Base-by-base conservation (phyloP, 2,888 invertebrate species). In the Zhuqinia jingwanae region DNA sequence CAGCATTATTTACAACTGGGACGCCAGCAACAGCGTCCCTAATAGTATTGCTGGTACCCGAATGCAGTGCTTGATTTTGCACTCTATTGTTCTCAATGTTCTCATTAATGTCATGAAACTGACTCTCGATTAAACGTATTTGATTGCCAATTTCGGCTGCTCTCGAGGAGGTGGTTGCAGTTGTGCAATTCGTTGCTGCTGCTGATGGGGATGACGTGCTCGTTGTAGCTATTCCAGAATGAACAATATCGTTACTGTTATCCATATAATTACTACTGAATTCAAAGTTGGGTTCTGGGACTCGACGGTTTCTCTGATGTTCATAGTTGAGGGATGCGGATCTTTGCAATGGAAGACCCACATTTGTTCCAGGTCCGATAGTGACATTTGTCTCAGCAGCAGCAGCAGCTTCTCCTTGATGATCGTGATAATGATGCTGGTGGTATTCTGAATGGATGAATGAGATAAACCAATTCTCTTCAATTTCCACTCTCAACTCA, bases 381-480 rank as follows among this genome's bases (percentile, higher is more conserved):
- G 45, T 22, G 22, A 17, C 22, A n/a, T n/a, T n/a, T n/a, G n/a
- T n/a, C n/a, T n/a, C n/a, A n/a, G n/a, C n/a, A n/a, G n/a, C n/a
- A 30, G 27, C 17, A 27, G 45, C 22, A 36, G 15, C 47, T 36
- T 76, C n/a, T n/a, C n/a, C 53, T 22, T 60, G 65, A 50, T 17
- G 36, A 53, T n/a, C n/a, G n/a, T n/a, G n/a, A n/a, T n/a, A n/a
- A n/a, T 60, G 65, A 50, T 17, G 36, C 25, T 73, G 81, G 45
- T 75, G 86, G 50, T 60, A 87, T 73, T 88, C 88, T 88, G 88
- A 88, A 88, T 88, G 86, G 84, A 87, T 81, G 88, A 88, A 88
- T 76, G 88, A 88, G 83, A 88, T 83, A 88, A 88, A 88, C 88
- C 88, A 88, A 87, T 88, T 88, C 79, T 88, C 87, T 83, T 87